A percentile compares a stretch with the other conserved stretches of the same genome.
These are phyloP conservation scores for Sycophila sp. DNA, from an alignment of 1,140 invertebrate genomes.

Conservation along the genomic window DNA sequence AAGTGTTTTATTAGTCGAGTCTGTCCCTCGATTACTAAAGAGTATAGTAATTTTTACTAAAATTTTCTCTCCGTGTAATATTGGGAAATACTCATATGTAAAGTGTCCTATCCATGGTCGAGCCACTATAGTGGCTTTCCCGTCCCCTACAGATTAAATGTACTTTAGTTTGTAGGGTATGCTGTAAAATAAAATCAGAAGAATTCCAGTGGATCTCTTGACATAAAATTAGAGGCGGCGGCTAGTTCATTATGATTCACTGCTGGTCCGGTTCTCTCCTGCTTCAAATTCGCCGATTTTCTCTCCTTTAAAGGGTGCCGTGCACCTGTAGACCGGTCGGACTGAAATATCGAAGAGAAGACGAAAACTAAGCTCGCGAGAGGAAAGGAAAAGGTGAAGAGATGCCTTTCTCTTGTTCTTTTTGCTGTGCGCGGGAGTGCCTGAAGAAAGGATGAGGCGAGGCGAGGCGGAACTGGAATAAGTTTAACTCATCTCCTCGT, in stretches of 20 bases:
- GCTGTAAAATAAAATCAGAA: too few relatives aligned
- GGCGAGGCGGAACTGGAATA: background rate
- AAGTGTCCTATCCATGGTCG: too few relatives aligned
- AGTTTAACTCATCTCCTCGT: background rate
- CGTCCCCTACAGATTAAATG: too few relatives aligned
- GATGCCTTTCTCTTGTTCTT: background rate
- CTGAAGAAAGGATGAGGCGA: background rate
- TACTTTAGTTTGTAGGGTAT: too few relatives aligned
- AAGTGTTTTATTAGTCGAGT: too few relatives aligned
- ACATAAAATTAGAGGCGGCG: conserved; percentile 25
- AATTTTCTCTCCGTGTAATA: too few relatives aligned
- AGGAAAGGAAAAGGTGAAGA: too few relatives aligned
- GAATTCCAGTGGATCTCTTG: background rate
- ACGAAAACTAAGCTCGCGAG: conserved; percentile 44
- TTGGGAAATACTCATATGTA: too few relatives aligned
- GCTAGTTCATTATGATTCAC: conserved; percentile 59
- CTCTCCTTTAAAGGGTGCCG: conserved; percentile 42
- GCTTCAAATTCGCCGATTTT: conserved; percentile 42
- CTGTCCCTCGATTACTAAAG: too few relatives aligned
- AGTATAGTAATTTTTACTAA: too few relatives aligned
- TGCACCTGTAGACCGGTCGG: conserved; percentile 50
- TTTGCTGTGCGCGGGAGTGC: conserved; percentile 16
- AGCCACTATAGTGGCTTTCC: too few relatives aligned
- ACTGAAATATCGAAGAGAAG: conserved; percentile 45
- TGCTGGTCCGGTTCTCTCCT: conserved; percentile 55